Evolutionary conservation across 2,113 vertebrate genomes (phyloP), one percentile per base, ranked within the genome.

Genomic region (Amia ocellicauda): DNA sequence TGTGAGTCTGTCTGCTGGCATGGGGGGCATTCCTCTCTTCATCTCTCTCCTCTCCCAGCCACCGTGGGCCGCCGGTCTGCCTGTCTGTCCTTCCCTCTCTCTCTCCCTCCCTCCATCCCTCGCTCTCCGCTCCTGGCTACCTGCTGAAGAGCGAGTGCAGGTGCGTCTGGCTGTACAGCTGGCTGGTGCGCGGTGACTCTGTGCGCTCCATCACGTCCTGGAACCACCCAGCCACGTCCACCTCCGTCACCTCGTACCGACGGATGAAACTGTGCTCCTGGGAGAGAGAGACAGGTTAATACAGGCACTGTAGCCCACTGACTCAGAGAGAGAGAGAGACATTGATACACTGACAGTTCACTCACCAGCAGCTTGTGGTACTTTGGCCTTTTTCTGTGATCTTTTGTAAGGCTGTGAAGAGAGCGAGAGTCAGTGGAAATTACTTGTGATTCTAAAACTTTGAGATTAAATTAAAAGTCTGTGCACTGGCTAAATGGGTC

Each of bases 311-410:
- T 17, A 3, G 24, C 29, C 13, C 16, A 16, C 26, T 31, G 17
- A 3, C 27, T 31, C n/a, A 19, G 29, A 16, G 23, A 50, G 26
- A 24, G 16, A 41, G 3, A 14, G n/a, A 43, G 14, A 14, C 17
- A 9, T 7, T 26, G 17, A 14, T n/a, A 40, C 7, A 43, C 16
- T 14, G 17, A 16, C 14, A 41, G 22, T 51, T 23, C 60, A 84
- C 92, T 91, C 80, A 97, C 95, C 81, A 97, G 91, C 82, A 98
- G 87, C 83, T 90, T 91, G 86, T 94, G 93, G 80, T 98, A 97
- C 93, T 97, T 98, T 93, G 95, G 95, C 93, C 95, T 92, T 93
- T 96, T 98, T 89, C 94, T 92, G 90, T 98, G 95, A 92, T 98
- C 95, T 88, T 98, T 98, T 89, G 94, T 98, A 86, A 98, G 94